Conservation (phyloP, 2,797 vertebrate species). For the Pangasius macronema region DNA sequence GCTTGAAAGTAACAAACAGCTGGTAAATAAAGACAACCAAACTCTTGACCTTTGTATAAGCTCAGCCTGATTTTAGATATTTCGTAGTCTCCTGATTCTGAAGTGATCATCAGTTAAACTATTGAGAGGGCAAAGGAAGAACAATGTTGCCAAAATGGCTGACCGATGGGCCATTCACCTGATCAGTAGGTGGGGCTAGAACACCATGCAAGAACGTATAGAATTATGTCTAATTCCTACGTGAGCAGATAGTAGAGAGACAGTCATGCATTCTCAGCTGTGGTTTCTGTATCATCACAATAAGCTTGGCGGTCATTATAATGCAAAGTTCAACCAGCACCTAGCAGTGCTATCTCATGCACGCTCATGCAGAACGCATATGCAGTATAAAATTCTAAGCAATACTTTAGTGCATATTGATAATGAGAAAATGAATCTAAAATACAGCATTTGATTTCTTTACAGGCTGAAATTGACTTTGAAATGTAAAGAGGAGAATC, state of each 20-base stretch:
- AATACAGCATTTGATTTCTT: not conserved
- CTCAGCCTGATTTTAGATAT: not conserved
- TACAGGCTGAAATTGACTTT: not conserved
- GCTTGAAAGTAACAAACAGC: not conserved
- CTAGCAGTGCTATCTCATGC: not conserved
- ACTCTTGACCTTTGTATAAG: not conserved
- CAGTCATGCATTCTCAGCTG: conserved; percentile 2
- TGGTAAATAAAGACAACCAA: conserved; percentile 11
- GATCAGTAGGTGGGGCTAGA: conserved; percentile 73
- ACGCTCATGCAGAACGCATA: not conserved
- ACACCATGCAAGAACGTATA: conserved; percentile 54
- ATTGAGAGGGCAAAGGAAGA: not conserved
- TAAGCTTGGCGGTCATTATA: conserved; percentile 17
- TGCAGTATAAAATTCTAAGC: not conserved
- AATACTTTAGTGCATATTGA: conserved; percentile 4
- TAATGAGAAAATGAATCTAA: conserved; percentile 1
- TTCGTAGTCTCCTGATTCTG: not conserved
- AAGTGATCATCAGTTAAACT: too few species aligned
- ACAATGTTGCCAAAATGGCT: not conserved
- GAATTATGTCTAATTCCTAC: conserved; percentile 42
- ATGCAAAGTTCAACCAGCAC: conserved; percentile 2
- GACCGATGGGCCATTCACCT: conserved; percentile 47
- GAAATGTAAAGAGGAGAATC: conserved; percentile 1
- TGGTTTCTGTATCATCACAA: conserved; percentile 9
- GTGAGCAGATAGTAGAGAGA: not conserved